These are phyloP conservation scores for Phrynocephalus versicolor DNA, from an alignment of 2,113 vertebrate genomes.

Conservation along the genomic window DNA sequence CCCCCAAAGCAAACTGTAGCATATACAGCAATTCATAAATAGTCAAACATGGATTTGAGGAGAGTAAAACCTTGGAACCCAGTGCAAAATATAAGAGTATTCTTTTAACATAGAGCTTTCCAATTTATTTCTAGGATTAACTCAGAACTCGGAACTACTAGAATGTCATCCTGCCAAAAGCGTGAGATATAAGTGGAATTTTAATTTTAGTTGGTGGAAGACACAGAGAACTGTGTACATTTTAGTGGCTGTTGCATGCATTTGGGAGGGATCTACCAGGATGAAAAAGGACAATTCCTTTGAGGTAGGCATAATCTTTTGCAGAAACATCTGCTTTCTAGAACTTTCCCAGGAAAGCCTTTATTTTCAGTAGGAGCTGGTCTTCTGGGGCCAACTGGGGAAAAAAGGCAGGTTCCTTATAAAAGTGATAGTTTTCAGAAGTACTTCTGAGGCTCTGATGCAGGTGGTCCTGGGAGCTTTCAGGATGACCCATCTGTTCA, in stretches of 20 bases:
- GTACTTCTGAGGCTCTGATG: conserved; percentile 58
- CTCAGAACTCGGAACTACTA: not conserved
- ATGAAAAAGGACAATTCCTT: conserved; percentile 66
- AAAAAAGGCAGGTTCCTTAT: conserved; percentile 68
- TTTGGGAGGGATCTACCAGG: conserved; percentile 49
- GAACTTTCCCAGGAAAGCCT: conserved; percentile 55
- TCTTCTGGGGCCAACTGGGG: conserved; percentile 56
- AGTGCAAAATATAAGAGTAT: not conserved
- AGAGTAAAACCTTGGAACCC: not conserved
- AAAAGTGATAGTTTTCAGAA: conserved; percentile 62
- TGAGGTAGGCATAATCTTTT: conserved; percentile 67
- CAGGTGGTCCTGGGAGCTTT: conserved; percentile 37
- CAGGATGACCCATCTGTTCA: conserved; percentile 43
- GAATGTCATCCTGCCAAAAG: not conserved
- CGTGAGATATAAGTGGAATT: not conserved
- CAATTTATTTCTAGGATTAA: not conserved
- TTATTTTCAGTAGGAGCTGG: conserved; percentile 57
- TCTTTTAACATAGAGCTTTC: not conserved
- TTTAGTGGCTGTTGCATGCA: not conserved
- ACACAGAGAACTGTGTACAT: not conserved
- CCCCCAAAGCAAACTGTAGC: not conserved
- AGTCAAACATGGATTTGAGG: not conserved
- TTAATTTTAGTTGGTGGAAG: not conserved
- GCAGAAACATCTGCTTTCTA: conserved; percentile 56
- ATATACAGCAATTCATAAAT: not conserved